Evolutionary conservation across 2,888 invertebrate genomes (phyloP), one percentile per base, ranked within the genome.

Genomic region (Cosmia pyralina): DNA sequence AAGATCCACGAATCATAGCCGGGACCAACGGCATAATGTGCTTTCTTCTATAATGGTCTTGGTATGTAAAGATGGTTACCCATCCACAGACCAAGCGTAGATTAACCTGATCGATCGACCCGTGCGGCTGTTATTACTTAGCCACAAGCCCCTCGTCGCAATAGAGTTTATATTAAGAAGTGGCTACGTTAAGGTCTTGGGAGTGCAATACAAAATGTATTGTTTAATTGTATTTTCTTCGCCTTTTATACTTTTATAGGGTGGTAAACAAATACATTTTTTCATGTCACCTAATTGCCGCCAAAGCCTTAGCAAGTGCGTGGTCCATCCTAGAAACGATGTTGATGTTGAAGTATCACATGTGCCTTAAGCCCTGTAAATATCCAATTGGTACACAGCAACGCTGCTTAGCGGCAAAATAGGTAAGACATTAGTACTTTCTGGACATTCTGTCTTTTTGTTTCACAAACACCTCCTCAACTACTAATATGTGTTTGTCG

Each of bases 401-500:
- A 22, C 11, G 17, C n/a, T n/a, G 13, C 13, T 11, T 69, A 19
- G 15, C 19, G 19, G 5, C 34, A 34, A 28, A 59, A 46, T 52
- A 15, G 13, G 10, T 64, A 11, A 52, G 19, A 53, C n/a, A 5
- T 2, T 0, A 75, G 15, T 75, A 34, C 2, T 22, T 55, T 67
- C 34, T 8, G 15, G n/a, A 55, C 1, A 1, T 22, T n/a, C 8
- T 44, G 22, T 75, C n/a, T 66, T 70, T 70, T 46, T 58, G n/a
- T 22, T 46, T 34, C 38, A 19, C n/a, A 58, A 34, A 46, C 7
- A 34, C 15, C 46, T 58, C 7, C 6, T 22, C 38, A 17, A 55
- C 15, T n/a, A 15, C 65, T 53, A n/a, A 65, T 73, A 46, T 75
- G 69, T 75, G 59, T 83, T 83, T 80, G 66, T 75, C 81, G 60